Evolutionary conservation across 2,888 invertebrate species (phyloP).

Genomic region (Myathropa florea): DNA sequence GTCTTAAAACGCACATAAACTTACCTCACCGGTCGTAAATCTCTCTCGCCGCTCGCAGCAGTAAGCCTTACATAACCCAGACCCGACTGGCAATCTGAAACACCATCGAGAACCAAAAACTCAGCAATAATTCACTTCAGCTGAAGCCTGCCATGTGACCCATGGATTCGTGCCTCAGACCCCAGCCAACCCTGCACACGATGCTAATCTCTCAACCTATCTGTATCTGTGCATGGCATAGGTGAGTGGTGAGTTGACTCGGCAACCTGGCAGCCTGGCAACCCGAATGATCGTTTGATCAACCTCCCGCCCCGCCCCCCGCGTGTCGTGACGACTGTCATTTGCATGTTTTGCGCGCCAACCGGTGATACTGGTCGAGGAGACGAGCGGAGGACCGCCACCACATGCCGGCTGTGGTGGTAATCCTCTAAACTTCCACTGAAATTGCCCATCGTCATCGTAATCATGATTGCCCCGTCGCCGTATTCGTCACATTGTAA

Average conservation of each 20-base stretch:
- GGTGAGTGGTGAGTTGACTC: slow-evolving; percentile 23
- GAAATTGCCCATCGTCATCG: slow-evolving; percentile 40
- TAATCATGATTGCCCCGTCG: slow-evolving; percentile 25
- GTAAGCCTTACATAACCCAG: slow-evolving; percentile 15
- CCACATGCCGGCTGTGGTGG: neutral
- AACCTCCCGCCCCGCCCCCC: neutral
- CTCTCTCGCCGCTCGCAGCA: slow-evolving; percentile 11
- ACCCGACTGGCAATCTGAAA: neutral
- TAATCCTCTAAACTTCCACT: slow-evolving; percentile 30
- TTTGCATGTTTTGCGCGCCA: neutral
- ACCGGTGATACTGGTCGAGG: neutral
- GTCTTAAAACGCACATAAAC: slow-evolving; percentile 14
- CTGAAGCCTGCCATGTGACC: slow-evolving; percentile 27
- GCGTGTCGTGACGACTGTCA: neutral
- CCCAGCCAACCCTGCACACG: slow-evolving; percentile 4
- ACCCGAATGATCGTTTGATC: slow-evolving; percentile 14
- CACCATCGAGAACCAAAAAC: slow-evolving; percentile 20
- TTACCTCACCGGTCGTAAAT: slow-evolving; percentile 17
- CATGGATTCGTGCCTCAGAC: slow-evolving; percentile 21
- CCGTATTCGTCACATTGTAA: slow-evolving; percentile 45
- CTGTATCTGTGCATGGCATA: neutral
- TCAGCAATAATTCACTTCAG: slow-evolving; percentile 34
- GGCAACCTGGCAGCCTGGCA: slow-evolving; percentile 13
- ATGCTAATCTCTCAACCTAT: slow-evolving; percentile 12
- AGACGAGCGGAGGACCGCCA: neutral